Evolutionary conservation across 2,888 invertebrate species (phyloP), one percentile per base, ranked within the genome.

Genomic region (Fragum fragum): DNA sequence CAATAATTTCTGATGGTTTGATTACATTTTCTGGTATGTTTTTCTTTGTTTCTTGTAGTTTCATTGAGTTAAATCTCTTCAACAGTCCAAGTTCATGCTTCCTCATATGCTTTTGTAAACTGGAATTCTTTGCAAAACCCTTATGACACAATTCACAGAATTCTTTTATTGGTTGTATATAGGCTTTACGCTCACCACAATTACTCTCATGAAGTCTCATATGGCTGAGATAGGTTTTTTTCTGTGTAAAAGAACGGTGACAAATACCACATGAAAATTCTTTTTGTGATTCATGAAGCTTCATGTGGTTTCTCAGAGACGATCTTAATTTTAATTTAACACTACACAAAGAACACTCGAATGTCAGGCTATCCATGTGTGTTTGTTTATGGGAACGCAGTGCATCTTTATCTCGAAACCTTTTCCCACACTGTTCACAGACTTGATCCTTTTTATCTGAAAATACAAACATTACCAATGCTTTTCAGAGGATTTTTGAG

Each of bases 391-490:
- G 82, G 16, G 68, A 36, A n/a, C 59, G 36, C 18, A 79, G 26
- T 9, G 69, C 66, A 32, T 76, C 73, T 5, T 63, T 55, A n/a
- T 59, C 42, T 2, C 29, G 39, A 29, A 79, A 82, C 5, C 68
- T 42, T 53, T 82, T 82, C 14, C 82, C 82, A 79, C 82, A 82
- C 3, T 63, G 57, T 28, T 82, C 75, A 61, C 82, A 82, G n/a
- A 82, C 47, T 53, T 69, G 47, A 18, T 59, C 52, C 53, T 39
- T 55, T 14, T 14, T 26, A 36, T 78, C 82, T 82, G 79, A 52
- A 78, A 47, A 47, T 47, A 47, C n/a, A 47, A 9, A 18, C 47
- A 47, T n/a, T n/a, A n/a, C n/a, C n/a, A n/a, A n/a, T n/a, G n/a
- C n/a, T n/a, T n/a, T n/a, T n/a, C n/a, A n/a, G n/a, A n/a, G n/a